Evolutionary conservation across 92 coral and sea anemone species (phyloP), one percentile per base, ranked within the genome.

Genomic region (Virgularia gustaviana): DNA sequence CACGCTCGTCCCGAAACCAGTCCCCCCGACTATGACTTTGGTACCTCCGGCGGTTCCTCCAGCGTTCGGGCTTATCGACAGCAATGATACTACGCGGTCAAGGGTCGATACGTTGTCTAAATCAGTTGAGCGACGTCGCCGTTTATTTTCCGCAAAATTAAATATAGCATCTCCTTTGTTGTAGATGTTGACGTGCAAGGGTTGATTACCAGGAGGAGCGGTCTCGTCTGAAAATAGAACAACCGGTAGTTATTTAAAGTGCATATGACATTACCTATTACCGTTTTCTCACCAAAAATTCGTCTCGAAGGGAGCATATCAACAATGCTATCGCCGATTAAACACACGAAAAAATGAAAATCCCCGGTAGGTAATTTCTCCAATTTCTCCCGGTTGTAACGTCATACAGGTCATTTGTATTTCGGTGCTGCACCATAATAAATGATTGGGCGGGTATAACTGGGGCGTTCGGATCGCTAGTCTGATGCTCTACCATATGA

Each of bases 1-100:
- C 1, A 23, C 19, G 19, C 44, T 34, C 68, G 68, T 2, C 25
- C 44, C 44, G 60, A 85, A 83, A 19, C 78, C 75, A 55, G 44
- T 27, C 30, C 92, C 90, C n/a, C 42, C 65, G 30, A 90, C 79
- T 32, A 83, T 87, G 4, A 90, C 62, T 15, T 76, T 68, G 28
- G 96, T 87, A 3, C 96, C 96, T 0, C 96, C 96, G n/a, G 90
- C 96, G 16, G 67, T 63, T 29, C 96, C 86, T 1, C 96, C 96
- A 28, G 43, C 45, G 0, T 82, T 33, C 0, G 96, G 96, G 35
- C 70, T 82, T n/a, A 86, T 86, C 9, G 70, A 65, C 10, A 39
- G 0, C 36, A 89, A 58, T 22, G 10, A 8, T 7, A 51, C 35
- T 1, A 66, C 47, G 47, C 12, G 18, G 28, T 6, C 28, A 9